Base-by-base conservation (phyloP, 2,888 invertebrate genomes). In the Heliconius charithonia region DNA sequence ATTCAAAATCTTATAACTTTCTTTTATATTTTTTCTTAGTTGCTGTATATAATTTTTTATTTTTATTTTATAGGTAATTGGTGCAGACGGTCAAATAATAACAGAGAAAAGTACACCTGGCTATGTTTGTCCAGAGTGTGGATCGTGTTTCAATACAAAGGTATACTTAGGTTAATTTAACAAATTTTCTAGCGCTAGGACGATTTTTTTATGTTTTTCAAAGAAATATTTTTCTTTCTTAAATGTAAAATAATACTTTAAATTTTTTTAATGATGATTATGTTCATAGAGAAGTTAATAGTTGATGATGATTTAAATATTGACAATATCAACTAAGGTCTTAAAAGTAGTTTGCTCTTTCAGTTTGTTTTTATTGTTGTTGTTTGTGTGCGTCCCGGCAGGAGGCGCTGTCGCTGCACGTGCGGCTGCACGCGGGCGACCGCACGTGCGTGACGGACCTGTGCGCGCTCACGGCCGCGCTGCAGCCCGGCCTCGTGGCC, bases 341-440 rank as follows among this genome's bases (percentile, higher is more conserved):
- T 29, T 29, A 29, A 37, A 10, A 37, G 10, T 37, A 37, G 9
- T 37, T 7, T 9, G 9, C 37, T 37, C 3, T 37, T 37, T 37
- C 7, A 37, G 10, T 7, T 32, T 32, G 32, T 9, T 7, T 32
- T 32, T 32, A 7, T 7, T 7, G 9, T 7, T 32, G 32, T 32
- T 37, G 32, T 37, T 37, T 9, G 41, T 59, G n/a, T 51, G 72
- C 45, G 27, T 32, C 65, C 9, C 25, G 45, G 82, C 96, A 97
- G 89, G 97, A 97, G 95, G 97, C 97, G 84, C 91, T 97, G 80
- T 97, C 97, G 70, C 94, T 97, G 83, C 97, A 97, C 95, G 96
- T 97, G 89, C 96, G 97, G 82, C 95, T 97, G 87, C 97, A 97
- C 91, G 96, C 97, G 78, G 97, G 97, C 82, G 97, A 97, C 91